phyloP scores from a whole-genome alignment of 2,888 invertebrate species.

The Alentia gelatinosa region DNA sequence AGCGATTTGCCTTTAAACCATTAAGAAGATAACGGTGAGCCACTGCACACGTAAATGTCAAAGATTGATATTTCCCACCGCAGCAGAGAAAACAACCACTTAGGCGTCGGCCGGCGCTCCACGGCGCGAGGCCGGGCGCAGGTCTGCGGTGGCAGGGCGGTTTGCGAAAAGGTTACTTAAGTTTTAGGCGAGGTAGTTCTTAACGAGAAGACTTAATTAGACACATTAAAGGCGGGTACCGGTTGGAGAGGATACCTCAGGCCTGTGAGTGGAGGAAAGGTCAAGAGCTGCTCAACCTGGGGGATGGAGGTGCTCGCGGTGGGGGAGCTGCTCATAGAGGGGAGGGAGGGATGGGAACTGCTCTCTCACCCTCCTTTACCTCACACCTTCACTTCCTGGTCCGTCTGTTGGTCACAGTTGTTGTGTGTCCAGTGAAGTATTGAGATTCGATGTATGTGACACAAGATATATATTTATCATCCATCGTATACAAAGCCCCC shows the following conservation, averaged over 20 bases:
- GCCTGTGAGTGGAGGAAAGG: background rate
- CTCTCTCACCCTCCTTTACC: too few species aligned
- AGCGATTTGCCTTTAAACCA: conserved; percentile 7
- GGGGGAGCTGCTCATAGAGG: background rate
- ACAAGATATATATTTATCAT: too few species aligned
- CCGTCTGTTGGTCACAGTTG: too few species aligned
- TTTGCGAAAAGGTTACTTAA: background rate
- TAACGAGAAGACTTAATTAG: background rate
- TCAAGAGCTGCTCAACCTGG: background rate
- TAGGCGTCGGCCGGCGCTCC: too few species aligned
- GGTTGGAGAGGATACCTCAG: background rate
- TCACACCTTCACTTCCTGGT: too few species aligned
- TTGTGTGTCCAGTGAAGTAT: too few species aligned
- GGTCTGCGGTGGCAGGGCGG: background rate
- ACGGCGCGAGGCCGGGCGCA: too few species aligned
- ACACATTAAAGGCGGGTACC: background rate
- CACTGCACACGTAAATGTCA: background rate
- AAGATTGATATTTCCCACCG: conserved; percentile 2
- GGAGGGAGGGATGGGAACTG: background rate
- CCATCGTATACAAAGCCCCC: too few species aligned
- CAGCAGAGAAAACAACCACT: conserved; percentile 38
- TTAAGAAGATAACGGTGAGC: background rate
- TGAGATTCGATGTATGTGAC: too few species aligned
- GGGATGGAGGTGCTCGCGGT: too few species aligned
- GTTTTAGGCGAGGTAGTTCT: background rate